Evolutionary conservation across 2,888 invertebrate species (phyloP), one percentile per base, ranked within the genome.

Genomic region (Orchesella flavescens): DNA sequence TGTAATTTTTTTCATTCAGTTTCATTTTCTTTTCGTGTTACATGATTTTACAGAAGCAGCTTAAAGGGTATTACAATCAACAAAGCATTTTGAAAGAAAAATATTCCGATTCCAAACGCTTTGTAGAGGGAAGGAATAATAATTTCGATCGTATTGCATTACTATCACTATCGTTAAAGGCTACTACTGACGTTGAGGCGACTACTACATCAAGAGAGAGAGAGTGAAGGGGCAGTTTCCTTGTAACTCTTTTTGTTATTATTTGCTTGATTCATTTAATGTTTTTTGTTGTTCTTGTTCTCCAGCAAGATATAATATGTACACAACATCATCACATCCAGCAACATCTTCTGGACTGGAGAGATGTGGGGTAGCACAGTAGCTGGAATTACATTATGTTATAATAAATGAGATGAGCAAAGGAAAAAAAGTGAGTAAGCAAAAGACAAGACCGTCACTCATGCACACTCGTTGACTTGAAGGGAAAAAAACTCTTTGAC

Each of bases 311-410:
- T 63, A 34, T 34, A 34, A 34, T 34, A 34, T 34, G 34, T 34
- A 34, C 34, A 34, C 34, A 34, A 34, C 34, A 34, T 34, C 34
- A 34, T 34, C 34, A 34, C 34, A 34, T n/a, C n/a, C n/a, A n/a
- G n/a, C n/a, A n/a, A n/a, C n/a, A n/a, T 34, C 43, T 44, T 44
- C 43, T 17, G 7, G 15, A 7, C 17, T 53, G 53, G 69, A 46
- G 53, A 19, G 10, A 12, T 15, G 23, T 59, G 63, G 81, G 75
- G 81, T 82, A 82, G 71, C 75, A 69, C 81, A 63, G 81, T 82
- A 82, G 81, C 81, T 21, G 49, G 53, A 34, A 69, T 71, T 75
- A 69, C 21, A 71, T 82, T 82, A 63, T 44, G 75, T 71, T 69
- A 71, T 80, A 69, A 53, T 57, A 66, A 78, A 34, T 34, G 34